Base-by-base conservation (phyloP, 64 coral and sea anemone species). In the Dendrophyllia cribrosa region DNA sequence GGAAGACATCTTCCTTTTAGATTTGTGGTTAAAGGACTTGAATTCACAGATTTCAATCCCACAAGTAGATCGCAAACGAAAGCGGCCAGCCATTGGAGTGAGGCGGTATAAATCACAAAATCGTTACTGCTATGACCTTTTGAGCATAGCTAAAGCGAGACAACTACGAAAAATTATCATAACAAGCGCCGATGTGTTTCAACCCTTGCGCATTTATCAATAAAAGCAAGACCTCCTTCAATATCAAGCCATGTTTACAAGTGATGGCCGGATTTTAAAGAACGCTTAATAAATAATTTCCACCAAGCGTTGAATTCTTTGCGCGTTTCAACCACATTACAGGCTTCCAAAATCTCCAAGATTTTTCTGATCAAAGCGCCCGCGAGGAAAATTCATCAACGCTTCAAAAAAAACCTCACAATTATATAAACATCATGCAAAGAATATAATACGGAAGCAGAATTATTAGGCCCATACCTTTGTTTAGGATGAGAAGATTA, bases 391-490 rank as follows among this genome's bases (percentile, higher is more conserved):
- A 34, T 34, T 34, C 34, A 34, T 34, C 34, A 71, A 24, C 53
- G 17, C 20, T 15, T 78, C 43, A 9, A 3, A 3, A 6, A 82
- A 45, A 14, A 46, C 14, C 15, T 64, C 44, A 4, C 34, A 20
- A 20, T 45, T 10, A 47, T 9, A 45, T 12, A 62, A 45, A 16
- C 13, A 19, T 9, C 53, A 64, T 19, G 4, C 12, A 45, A 9
- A 10, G 62, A 83, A 45, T 14, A 12, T 22, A 66, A 14, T 3
- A 51, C 17, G 3, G 50, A 13, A 21, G 34, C 12, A 46, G 0
- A 79, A 12, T 14, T 20, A 20, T 17, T 12, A 5, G 13, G 11
- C 48, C 59, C 80, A 47, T 83, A 83, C 80, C 80, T 83, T 83
- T 12, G 43, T 49, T 50, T 51, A 43, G 44, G 63, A 59, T 8